Base-by-base conservation (phyloP, 1,140 invertebrate genomes). In the Drosophila mauritiana region DNA sequence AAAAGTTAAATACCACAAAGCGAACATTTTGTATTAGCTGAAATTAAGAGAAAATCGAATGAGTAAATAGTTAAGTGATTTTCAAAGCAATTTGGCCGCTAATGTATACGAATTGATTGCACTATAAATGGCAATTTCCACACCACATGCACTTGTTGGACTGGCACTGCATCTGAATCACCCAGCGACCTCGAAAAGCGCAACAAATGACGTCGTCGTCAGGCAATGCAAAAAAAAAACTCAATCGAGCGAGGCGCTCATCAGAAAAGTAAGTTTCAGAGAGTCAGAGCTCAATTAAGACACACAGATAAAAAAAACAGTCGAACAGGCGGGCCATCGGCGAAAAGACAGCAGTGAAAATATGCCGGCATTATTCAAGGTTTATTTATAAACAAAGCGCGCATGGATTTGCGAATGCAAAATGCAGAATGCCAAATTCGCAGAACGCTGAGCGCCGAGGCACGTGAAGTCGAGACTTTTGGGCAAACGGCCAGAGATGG, bases 1-100 rank as follows among this genome's bases (percentile, higher is more conserved):
- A 57, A 92, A 90, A 27, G 91, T 91, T 59, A 92, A 63, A 63
- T 92, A 92, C 91, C 91, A 92, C 70, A 92, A 74, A 51, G 91
- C 91, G 64, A 92, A 92, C 91, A 92, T 92, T 70, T 74, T 82
- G 48, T 67, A 68, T 46, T 48, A 78, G 73, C 76, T 80, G 65
- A 56, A 84, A 78, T 75, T 62, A 45, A 46, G 49, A 46, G 62
- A 56, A 54, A 37, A 75, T 48, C 17, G 48, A 52, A 64, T 49
- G 17, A 63, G 25, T 42, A 31, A 42, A 52, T 57, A 8, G 61
- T 31, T 55, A 3, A 43, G 20, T 42, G 31, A 57, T 43, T 51
- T 48, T 48, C 25, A 40, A 46, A 34, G 64, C 48, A 2, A 46
- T n/a, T 27, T 4, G 40, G 17, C 40, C 39, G 40, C 70, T 67